phyloP scores from a whole-genome alignment of 1,140 invertebrate species.

The Drosophila subobscura region DNA sequence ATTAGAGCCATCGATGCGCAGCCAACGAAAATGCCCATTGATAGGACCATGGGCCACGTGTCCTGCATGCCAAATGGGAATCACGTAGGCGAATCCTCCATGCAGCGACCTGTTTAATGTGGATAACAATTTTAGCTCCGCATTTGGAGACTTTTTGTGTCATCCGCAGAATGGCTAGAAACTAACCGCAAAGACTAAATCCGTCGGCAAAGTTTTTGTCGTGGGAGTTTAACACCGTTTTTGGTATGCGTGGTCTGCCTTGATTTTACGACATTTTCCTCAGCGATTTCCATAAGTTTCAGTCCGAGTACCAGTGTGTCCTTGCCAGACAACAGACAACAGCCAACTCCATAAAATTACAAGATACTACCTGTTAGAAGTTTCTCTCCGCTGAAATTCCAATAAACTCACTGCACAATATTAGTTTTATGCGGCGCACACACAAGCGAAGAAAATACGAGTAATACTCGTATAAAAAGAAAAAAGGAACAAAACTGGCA shows the following conservation, averaged over 20 bases:
- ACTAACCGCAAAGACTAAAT: conserved; percentile 72
- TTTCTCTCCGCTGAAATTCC: conserved; percentile 60
- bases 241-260: conserved; percentile 55
- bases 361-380: conserved; percentile 69
- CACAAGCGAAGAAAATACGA: conserved; percentile 2
- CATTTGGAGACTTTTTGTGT: conserved; percentile 27
- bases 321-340: conserved; percentile 4
- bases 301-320: conserved; percentile 28
- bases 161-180: conserved; percentile 42
- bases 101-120: conserved; percentile 52
- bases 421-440: conserved; percentile 68
- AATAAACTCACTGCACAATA: conserved; percentile 79
- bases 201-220: conserved; percentile 43
- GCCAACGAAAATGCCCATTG: conserved; percentile 56
- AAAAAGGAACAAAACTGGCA: conserved; percentile 28
- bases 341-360: conserved; percentile 73
- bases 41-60: conserved; percentile 33
- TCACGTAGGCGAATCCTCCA: conserved; percentile 56
- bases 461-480: not conserved
- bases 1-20: conserved; percentile 68
- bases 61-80: conserved; percentile 60
- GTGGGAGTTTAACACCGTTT: conserved; percentile 67
- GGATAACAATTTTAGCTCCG: conserved; percentile 29
- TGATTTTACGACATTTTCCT: conserved; percentile 75
- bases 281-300: conserved; percentile 46